These are phyloP conservation scores for Lipophrys pholis DNA, from an alignment of 2,113 vertebrate genomes.

Conservation along the genomic window DNA sequence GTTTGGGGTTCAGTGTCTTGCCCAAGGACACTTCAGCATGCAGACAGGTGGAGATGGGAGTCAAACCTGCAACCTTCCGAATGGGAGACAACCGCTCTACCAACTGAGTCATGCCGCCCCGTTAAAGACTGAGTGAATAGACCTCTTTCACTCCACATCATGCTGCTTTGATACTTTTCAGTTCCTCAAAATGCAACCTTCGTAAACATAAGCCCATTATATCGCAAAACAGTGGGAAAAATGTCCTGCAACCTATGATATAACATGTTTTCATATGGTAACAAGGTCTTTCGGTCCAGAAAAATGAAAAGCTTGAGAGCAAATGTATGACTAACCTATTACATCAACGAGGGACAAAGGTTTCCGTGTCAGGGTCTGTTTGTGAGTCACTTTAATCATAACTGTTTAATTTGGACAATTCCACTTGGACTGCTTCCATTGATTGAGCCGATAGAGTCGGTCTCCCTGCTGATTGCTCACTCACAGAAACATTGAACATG, in stretches of 20 bases:
- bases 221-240: too few relatives aligned
- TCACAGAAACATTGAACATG: not conserved
- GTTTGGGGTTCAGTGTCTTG: too few relatives aligned
- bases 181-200: not conserved
- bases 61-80: too few relatives aligned
- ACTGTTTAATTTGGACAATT: not conserved
- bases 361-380: not conserved
- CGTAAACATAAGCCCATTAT: too few relatives aligned
- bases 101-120: too few relatives aligned
- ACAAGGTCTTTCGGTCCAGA: too few relatives aligned
- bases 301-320: not conserved
- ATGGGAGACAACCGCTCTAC: too few relatives aligned
- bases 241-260: too few relatives aligned
- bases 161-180: not conserved
- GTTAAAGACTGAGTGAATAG: constrained; percentile 6
- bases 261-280: too few relatives aligned
- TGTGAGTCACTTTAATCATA: not conserved
- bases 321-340: constrained; percentile 3
- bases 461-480: not conserved
- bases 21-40: too few relatives aligned
- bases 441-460: not conserved
- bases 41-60: too few relatives aligned
- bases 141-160: not conserved
- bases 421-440: constrained; percentile 3
- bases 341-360: constrained; percentile 9